Evolutionary conservation across 2,113 vertebrate genomes (phyloP), one percentile per base, ranked within the genome.

Genomic region (Gymnogyps californianus): DNA sequence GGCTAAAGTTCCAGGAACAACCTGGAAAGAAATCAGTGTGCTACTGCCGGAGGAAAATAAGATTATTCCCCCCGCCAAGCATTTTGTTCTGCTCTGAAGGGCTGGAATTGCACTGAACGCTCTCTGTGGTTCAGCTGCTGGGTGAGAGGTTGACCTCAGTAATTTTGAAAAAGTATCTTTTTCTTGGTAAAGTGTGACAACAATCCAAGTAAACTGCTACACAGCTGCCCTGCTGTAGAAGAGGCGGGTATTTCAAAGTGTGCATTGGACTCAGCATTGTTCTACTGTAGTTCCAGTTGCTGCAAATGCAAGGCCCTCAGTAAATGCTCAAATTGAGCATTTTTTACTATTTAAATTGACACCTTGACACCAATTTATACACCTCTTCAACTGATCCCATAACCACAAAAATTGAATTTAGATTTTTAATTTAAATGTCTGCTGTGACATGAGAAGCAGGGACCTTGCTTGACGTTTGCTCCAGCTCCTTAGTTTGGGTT

Each of bases 191-290:
- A 57, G 28, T 32, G 6, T 87, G 29, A 61, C 71, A n/a, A n/a
- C 3, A 26, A 42, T 75, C 59, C 26, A 31, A 54, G 6, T 72
- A 7, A 92, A 55, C 20, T 80, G 31, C 40, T 64, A 20, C 17
- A 32, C 42, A 49, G 32, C 25, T 87, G 20, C 13, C 11, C 25
- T 87, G 18, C 29, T 84, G 32, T 75, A n/a, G 36, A 67, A 44
- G 24, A 42, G 6, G 21, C 9, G 11, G 13, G 5, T 17, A 25
- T 77, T 87, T 87, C 40, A 20, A 49, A 44, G 5, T 9, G 15
- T 52, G 7, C 8, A 0, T 51, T 5, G 1, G 10, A 42, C n/a
- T 42, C 12, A 29, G 17, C 6, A 18, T 75, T n/a, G 32, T 31
- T 78, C 64, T 81, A 11, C 10, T 71, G 21, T 32, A 38, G 10